These are phyloP conservation scores for Anoura caudifer DNA, from an alignment of 2,113 vertebrate genomes.

Conservation along the genomic window DNA sequence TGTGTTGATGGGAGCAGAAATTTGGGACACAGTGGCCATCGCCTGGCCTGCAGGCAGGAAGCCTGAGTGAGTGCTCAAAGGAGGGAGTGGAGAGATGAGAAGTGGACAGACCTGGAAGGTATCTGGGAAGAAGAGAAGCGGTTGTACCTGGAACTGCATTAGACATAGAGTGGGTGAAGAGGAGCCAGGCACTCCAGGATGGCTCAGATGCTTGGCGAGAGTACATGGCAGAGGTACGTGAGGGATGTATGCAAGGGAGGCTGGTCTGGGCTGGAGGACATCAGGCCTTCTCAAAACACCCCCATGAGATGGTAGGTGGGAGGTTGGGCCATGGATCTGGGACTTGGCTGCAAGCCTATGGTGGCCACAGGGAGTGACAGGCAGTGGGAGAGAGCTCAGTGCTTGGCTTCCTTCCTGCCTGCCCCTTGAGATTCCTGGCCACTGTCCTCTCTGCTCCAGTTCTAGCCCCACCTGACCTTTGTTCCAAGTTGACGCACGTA, in stretches of 20 bases:
- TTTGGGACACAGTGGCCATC: not conserved
- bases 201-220: not conserved
- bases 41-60: not conserved
- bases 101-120: too few species aligned
- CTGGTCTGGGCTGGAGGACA: not conserved
- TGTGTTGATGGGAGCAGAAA: not conserved
- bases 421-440: not conserved
- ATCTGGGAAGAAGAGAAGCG: too few species aligned
- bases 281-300: not conserved
- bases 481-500: not conserved
- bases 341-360: not conserved
- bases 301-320: not conserved
- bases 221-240: not conserved
- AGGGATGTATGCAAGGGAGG: not conserved
- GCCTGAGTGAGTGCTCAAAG: not conserved
- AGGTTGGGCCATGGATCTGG: not conserved
- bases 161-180: rapidly evolving
- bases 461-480: not conserved
- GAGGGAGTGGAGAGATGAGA: too few species aligned
- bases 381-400: not conserved
- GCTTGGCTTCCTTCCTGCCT: not conserved
- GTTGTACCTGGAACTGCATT: too few species aligned
- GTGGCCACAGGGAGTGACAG: not conserved
- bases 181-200: rapidly evolving
- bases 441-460: not conserved